Conservation (phyloP, 2,797 vertebrate genomes). For the Clarias fuscus region DNA sequence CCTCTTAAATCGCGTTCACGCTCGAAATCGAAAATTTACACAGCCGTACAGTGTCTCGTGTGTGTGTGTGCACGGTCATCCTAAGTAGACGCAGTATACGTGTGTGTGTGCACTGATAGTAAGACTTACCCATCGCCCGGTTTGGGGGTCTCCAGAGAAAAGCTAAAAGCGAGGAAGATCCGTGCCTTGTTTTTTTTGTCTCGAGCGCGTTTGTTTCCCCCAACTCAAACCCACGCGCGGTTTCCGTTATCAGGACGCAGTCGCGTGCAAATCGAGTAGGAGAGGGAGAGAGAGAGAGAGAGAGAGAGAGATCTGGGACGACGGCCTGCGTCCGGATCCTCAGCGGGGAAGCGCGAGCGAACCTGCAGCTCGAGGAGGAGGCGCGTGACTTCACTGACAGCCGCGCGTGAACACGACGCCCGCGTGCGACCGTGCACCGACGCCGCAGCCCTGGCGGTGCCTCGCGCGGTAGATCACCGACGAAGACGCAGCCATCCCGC, state of each 20-base stretch:
- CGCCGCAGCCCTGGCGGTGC: slow-evolving; percentile 5
- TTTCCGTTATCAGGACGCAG: not conserved
- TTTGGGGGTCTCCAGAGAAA: slow-evolving; percentile 49
- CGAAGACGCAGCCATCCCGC: slow-evolving; percentile 37
- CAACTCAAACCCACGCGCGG: not conserved
- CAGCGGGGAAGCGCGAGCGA: not conserved
- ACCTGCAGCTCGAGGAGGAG: not conserved
- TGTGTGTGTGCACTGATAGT: not conserved
- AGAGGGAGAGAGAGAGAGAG: not conserved
- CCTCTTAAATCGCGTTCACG: not conserved
- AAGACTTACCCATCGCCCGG: slow-evolving; percentile 61
- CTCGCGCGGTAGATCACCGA: not conserved
- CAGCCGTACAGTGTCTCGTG: not conserved
- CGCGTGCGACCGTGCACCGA: slow-evolving; percentile 6
- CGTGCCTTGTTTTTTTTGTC: not conserved
- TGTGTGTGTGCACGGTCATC: not conserved
- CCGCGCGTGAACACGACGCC: slow-evolving; percentile 9
- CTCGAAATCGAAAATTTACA: not conserved
- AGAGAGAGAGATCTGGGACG: not conserved
- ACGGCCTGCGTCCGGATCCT: slow-evolving; percentile 19
- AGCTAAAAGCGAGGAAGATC: not conserved
- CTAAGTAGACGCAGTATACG: not conserved
- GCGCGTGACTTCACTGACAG: slow-evolving; percentile 27
- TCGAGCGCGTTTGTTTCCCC: not conserved
- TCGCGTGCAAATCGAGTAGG: not conserved